Base-by-base conservation (phyloP, 2,797 vertebrate species). In the Esox masquinongy region DNA sequence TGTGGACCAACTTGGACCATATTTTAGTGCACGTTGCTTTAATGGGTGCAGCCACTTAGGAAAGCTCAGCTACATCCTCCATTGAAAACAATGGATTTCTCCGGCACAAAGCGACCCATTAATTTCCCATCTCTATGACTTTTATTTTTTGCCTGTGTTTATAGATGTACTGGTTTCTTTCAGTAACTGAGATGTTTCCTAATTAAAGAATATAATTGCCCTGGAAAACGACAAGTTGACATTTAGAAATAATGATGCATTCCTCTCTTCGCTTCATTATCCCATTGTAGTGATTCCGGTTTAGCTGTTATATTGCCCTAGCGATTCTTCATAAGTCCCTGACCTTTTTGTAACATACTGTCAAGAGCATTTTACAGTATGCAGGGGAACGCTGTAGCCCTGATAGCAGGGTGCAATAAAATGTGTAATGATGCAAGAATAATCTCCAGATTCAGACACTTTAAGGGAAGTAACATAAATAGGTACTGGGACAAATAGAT, bases 401-500 rank as follows among this genome's bases (percentile, higher is more conserved):
- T 66, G 29, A 66, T 29, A 34, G 17, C n/a, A 43, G 7, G 8
- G 22, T 0, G 19, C 24, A 34, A 64, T 1, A 31, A 51, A 56
- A 47, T 31, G 1, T 53, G 15, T 68, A 24, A 70, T 77, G 29
- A 64, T 19, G 39, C 24, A 56, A 59, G 51, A 9, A 26, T 74
- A n/a, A 19, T 70, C 24, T 16, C 19, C 51, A 67, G 19, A 59
- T 39, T 56, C 74, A 31, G 31, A 72, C 11, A 47, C 0, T 47
- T 53, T 53, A 2, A n/a, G 17, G n/a, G 19, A 53, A 47, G 51
- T 75, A 26, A 77, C 76, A 70, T 61, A 47, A 47, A 75, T 59
- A 70, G 14, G 50, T 19, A 53, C 22, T 7, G 15, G 6, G 15
- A 71, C 8, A n/a, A 74, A 79, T 53, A 80, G 63, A 75, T 24